Percentiles rank a stretch among this genome's conserved stretches.
Evolutionary conservation across 2,888 invertebrate species (phyloP).

Genomic region (Heliconius erato): DNA sequence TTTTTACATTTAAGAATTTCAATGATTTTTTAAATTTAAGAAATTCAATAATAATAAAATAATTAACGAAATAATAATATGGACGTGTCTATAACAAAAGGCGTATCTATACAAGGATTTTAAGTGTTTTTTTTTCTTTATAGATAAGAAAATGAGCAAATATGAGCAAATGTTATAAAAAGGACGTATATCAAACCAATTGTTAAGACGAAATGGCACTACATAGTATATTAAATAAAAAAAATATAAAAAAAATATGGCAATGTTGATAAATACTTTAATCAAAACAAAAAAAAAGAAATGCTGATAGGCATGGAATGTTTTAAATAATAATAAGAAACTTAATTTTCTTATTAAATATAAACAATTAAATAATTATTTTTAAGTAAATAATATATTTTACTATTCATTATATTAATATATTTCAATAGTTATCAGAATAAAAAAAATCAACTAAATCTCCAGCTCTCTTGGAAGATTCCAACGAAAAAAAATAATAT

Average conservation of each 20-base stretch:
- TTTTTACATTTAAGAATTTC: background rate
- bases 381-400: conserved; percentile 6
- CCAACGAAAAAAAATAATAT: background rate
- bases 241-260: too few relatives aligned
- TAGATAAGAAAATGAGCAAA: conserved; percentile 18
- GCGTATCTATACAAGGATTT: background rate
- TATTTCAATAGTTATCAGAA: background rate
- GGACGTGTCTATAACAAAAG: conserved; percentile 3
- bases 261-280: background rate
- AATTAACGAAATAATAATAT: background rate
- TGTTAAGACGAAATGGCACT: conserved; percentile 20
- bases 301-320: conserved; percentile 15
- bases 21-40: too few relatives aligned
- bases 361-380: background rate
- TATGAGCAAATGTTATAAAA: conserved; percentile 10
- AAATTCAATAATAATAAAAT: background rate
- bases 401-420: background rate
- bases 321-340: background rate
- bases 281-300: background rate
- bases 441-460: background rate
- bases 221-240: background rate
- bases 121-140: too few relatives aligned
- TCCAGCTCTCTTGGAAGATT: background rate
- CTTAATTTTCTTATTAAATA: background rate
- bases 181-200: conserved; percentile 23